phyloP scores from a whole-genome alignment of 1,140 invertebrate genomes.

The Mercenaria mercenaria region DNA sequence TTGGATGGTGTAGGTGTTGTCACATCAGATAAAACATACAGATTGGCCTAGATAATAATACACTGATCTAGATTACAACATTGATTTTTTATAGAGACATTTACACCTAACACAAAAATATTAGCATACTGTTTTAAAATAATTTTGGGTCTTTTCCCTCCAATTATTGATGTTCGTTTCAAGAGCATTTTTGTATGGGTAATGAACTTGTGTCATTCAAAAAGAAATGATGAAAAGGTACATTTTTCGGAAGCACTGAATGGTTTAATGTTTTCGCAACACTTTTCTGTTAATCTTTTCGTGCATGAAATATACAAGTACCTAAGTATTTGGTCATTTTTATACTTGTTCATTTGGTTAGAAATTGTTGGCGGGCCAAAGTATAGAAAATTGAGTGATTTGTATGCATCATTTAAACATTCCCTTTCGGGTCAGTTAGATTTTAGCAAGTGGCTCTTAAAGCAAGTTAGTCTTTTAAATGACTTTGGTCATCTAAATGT shows the following conservation, averaged over 20 bases:
- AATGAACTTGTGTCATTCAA: neutral
- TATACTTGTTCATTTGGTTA: constrained; percentile 29
- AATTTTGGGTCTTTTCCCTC: neutral
- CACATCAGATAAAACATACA: neutral
- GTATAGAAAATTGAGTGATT: neutral
- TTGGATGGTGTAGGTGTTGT: neutral
- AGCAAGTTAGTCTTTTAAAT: neutral
- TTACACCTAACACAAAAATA: neutral
- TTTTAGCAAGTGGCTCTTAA: neutral
- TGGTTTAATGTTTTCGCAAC: neutral
- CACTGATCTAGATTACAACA: no score
- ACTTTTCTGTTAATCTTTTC: constrained; percentile 5
- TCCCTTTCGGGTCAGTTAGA: neutral
- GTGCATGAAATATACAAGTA: neutral
- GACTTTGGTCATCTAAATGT: constrained; percentile 3
- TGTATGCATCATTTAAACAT: constrained; percentile 31
- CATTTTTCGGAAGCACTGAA: neutral
- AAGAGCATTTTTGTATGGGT: no score
- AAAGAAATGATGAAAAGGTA: neutral
- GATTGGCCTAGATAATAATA: neutral
- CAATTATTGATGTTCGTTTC: no score
- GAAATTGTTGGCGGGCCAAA: neutral
- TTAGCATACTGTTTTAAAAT: neutral
- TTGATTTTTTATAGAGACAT: neutral
- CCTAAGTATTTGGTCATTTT: constrained; percentile 18